Percentiles rank a stretch among this genome's conserved stretches.
These are phyloP conservation scores for Leptogaster cylindrica DNA, from an alignment of 2,888 invertebrate genomes.

Conservation along the genomic window DNA sequence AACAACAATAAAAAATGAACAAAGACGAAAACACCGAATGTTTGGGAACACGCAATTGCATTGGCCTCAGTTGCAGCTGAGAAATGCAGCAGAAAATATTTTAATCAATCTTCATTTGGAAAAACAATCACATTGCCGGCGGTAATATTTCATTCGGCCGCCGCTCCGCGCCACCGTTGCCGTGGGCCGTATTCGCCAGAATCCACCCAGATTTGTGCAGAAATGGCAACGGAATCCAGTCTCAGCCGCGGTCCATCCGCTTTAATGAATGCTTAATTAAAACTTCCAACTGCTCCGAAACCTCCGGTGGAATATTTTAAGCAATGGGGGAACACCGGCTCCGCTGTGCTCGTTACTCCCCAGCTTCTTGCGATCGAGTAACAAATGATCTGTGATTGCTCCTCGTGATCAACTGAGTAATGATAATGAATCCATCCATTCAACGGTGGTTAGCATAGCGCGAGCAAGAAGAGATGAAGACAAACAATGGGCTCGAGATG, in stretches of 20 bases:
- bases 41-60: too few relatives aligned
- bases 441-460: background rate
- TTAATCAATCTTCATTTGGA: background rate
- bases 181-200: background rate
- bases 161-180: too few relatives aligned
- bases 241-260: too few relatives aligned
- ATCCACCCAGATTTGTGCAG: background rate
- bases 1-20: too few relatives aligned
- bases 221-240: background rate
- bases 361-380: background rate
- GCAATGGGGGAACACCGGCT: background rate
- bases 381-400: conserved; percentile 6
- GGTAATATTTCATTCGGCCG: background rate
- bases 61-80: too few relatives aligned
- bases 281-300: background rate
- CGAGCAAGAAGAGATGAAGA: background rate
- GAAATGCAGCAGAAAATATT: too few relatives aligned
- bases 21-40: too few relatives aligned
- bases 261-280: conserved; percentile 11
- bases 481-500: conserved; percentile 8
- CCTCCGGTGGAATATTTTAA: background rate
- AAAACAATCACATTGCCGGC: too few relatives aligned
- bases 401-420: conserved; percentile 3
- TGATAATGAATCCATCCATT: conserved; percentile 14
- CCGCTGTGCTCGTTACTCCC: too few relatives aligned